phyloP scores from a whole-genome alignment of 2,113 vertebrate genomes.

The Lota lota region DNA sequence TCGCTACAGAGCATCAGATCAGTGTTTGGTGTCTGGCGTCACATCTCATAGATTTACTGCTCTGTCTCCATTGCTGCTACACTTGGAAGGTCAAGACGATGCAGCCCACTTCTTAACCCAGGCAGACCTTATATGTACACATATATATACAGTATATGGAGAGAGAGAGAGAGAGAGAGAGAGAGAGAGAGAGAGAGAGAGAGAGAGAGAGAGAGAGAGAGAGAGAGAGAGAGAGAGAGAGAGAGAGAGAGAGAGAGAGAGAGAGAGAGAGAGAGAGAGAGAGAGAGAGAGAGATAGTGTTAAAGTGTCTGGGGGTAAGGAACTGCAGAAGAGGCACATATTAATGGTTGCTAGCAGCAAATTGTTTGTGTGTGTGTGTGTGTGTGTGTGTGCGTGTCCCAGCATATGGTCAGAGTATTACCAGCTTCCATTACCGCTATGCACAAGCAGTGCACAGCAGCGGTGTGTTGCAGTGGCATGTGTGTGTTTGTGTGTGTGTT shows the following conservation, averaged over 20 bases:
- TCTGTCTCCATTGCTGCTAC: background rate
- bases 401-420: conserved; percentile 64
- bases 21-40: too few relatives aligned
- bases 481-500: background rate
- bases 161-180: background rate
- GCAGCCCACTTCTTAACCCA: too few relatives aligned
- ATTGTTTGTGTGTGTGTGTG: conserved; percentile 4
- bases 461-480: too few relatives aligned
- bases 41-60: too few relatives aligned
- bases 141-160: background rate
- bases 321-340: background rate
- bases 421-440: conserved; percentile 8
- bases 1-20: too few relatives aligned
- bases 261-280: too few relatives aligned
- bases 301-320: too few relatives aligned
- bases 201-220: background rate
- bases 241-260: too few relatives aligned
- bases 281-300: too few relatives aligned
- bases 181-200: background rate
- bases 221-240: background rate
- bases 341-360: background rate
- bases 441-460: too few relatives aligned
- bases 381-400: conserved; percentile 33
- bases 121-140: background rate
- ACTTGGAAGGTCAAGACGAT: background rate